Percentiles rank a stretch among this genome's conserved stretches.
These are phyloP conservation scores for Ochropleura leucogaster DNA, from an alignment of 2,888 invertebrate genomes.

Conservation along the genomic window DNA sequence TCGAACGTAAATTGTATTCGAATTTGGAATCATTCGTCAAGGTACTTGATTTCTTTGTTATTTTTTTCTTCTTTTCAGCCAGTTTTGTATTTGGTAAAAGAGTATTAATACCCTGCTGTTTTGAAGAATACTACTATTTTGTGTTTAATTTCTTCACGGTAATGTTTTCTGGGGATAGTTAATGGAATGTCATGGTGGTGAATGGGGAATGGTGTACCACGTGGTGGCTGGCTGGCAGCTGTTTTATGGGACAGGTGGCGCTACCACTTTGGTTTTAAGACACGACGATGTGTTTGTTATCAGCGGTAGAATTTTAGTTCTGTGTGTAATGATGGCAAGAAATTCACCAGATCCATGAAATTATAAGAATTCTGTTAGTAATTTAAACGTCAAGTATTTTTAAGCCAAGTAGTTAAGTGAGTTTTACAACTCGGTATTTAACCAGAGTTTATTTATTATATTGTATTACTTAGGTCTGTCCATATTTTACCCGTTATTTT, in stretches of 20 bases:
- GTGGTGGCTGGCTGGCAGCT: constrained; percentile 43
- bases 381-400: neutral
- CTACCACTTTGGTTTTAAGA: neutral
- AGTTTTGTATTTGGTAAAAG: constrained; percentile 69
- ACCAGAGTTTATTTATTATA: neutral
- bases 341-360: neutral
- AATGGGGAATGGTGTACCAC: constrained; percentile 39
- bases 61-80: constrained; percentile 66
- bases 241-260: constrained; percentile 54
- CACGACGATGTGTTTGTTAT: neutral
- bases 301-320: neutral
- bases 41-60: constrained; percentile 77
- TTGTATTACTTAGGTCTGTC: neutral
- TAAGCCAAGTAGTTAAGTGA: neutral
- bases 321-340: neutral
- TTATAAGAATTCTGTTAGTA: neutral
- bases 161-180: constrained; percentile 37
- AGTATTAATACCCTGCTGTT: constrained; percentile 58
- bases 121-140: constrained; percentile 49
- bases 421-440: neutral
- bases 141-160: constrained; percentile 47
- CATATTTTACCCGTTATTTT: neutral
- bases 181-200: constrained; percentile 53
- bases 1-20: constrained; percentile 72
- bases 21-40: constrained; percentile 83